A percentile compares a stretch with the other conserved stretches of the same genome.
These are phyloP conservation scores for Climacteris rufus DNA, from an alignment of 2,113 vertebrate genomes.

Conservation along the genomic window DNA sequence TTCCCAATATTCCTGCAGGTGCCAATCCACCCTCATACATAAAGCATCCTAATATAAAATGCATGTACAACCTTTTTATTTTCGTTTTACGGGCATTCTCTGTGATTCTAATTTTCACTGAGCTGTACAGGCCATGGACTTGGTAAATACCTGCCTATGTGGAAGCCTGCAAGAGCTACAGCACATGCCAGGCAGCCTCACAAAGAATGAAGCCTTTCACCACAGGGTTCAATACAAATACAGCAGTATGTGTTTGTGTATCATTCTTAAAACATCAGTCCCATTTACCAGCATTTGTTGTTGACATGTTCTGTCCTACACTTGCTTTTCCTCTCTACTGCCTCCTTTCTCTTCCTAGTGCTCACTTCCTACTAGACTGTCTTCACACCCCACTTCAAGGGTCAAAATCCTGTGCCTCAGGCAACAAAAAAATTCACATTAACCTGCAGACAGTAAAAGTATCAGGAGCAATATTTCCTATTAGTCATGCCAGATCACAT, in stretches of 20 bases:
- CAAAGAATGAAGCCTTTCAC: not conserved
- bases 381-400: not conserved
- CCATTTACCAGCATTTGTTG: not conserved
- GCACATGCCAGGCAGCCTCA: accelerated
- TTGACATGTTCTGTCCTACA: not conserved
- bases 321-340: not conserved
- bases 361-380: not conserved
- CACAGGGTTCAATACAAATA: not conserved
- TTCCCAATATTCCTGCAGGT: not conserved
- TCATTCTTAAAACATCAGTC: not conserved
- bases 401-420: not conserved
- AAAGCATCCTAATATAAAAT: not conserved
- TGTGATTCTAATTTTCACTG: not conserved
- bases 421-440: not conserved
- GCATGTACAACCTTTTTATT: not conserved
- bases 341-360: not conserved
- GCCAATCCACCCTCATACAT: not conserved
- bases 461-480: not conserved
- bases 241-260: not conserved
- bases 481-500: not conserved
- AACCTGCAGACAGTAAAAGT: not conserved
- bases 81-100: not conserved
- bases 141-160: not conserved
- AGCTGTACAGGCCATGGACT: not conserved
- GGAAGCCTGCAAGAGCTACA: not conserved